Base-by-base conservation (phyloP, 2,113 vertebrate genomes). In the Dicerorhinus sumatrensis region DNA sequence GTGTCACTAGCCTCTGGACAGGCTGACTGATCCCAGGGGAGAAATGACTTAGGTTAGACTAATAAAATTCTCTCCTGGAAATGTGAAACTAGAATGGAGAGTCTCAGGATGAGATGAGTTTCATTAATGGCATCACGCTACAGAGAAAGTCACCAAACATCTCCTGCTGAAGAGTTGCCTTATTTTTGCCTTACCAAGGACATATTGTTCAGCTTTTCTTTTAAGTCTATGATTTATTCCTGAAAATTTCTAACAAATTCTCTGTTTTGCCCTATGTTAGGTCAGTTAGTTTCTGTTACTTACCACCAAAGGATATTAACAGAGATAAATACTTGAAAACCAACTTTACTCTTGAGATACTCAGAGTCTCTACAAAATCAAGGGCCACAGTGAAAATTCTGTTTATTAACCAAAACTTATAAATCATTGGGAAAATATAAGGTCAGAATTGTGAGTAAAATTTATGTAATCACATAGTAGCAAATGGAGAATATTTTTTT, bases 281-380 rank as follows among this genome's bases (percentile, higher is more conserved):
- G 16, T 86, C 21, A 51, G 6, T 82, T 76, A 76, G 17, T 42
- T 81, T 96, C 67, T 93, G 46, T 82, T 92, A 48, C 29, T 96
- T 88, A 48, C 1, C 82, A 67, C 5, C 21, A 80, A 88, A 72
- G 73, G 23, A 87, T 16, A 94, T 31, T 80, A 83, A 39, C 9
- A 95, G 46, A 97, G 60, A 90, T 80, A 96, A 93, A 90, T 60
- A 96, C 33, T 83, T 89, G 67, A 63, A 58, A 90, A 51, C 36
- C 8, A 92, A 84, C 29, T 92, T 95, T 96, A 67, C 42, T 90
- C 21, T 88, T 92, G 48, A 83, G 69, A 75, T 76, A 17, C 13
- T 65, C 63, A 86, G 29, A 65, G n/a, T 84, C 46, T 83, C 36
- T 86, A 46, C 31, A 80, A 92, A 93, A 79, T 75, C 91, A 96